These are phyloP conservation scores for Tetragonula clypearis DNA, from an alignment of 1,140 invertebrate species.

Conservation along the genomic window DNA sequence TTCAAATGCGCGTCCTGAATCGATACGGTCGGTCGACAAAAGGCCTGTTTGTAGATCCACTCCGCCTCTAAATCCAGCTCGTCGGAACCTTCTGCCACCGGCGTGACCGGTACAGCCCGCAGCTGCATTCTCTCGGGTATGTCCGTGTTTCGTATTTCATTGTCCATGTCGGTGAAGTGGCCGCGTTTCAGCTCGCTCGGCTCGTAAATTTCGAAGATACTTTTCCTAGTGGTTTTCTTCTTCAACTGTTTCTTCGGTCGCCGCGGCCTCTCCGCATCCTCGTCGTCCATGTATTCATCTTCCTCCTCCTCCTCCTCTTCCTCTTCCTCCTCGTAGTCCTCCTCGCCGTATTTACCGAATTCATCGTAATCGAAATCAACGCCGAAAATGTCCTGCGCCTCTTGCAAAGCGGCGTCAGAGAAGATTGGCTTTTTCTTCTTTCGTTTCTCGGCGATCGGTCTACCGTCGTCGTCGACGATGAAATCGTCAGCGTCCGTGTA, in stretches of 20 bases:
- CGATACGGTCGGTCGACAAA: constrained; percentile 91
- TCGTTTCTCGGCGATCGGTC: constrained; percentile 93
- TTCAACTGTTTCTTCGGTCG: constrained; percentile 87
- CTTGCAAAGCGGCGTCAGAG: constrained; percentile 96
- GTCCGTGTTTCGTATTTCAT: constrained; percentile 93
- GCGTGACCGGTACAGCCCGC: constrained; percentile 91
- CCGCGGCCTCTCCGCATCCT: constrained; percentile 83
- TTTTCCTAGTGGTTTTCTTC: constrained; percentile 92
- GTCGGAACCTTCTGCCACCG: constrained; percentile 90
- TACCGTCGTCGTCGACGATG: constrained; percentile 98
- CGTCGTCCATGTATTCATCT: constrained; percentile 88
- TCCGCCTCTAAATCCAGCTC: constrained; percentile 97
- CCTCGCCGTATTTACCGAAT: constrained; percentile 94
- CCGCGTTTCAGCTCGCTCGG: constrained; percentile 98
- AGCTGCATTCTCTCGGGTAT: constrained; percentile 96
- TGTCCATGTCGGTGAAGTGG: constrained; percentile 97
- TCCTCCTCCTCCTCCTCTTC: constrained; percentile 88
- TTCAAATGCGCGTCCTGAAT: constrained; percentile 85
- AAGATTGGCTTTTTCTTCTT: constrained; percentile 95
- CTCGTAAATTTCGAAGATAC: constrained; percentile 98
- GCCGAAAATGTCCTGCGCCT: constrained; percentile 99
- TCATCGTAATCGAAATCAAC: constrained; percentile 99
- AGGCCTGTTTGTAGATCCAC: constrained; percentile 98
- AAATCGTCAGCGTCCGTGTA: constrained; percentile 97
- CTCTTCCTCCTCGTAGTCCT: constrained; percentile 92